Percentiles rank a stretch among this genome's conserved stretches.
Conservation (phyloP, 2,797 vertebrate genomes). For the Calcarius lapponicus region DNA sequence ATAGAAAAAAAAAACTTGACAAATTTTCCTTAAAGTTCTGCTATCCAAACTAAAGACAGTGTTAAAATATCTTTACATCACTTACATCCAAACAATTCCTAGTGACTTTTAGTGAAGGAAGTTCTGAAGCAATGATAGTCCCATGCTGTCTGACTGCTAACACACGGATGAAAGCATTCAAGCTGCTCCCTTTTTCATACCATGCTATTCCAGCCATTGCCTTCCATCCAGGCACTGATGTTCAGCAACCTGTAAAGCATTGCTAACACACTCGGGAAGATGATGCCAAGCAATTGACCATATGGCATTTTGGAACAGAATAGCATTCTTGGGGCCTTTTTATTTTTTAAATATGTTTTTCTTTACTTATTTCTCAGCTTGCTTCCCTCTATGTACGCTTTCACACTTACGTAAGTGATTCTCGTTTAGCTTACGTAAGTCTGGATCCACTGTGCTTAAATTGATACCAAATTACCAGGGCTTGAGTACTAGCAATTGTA, state of each 20-base stretch:
- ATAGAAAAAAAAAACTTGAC: not conserved
- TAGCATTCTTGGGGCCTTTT: not conserved
- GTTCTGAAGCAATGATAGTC: not conserved
- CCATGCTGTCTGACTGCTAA: not conserved
- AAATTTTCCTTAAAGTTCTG: constrained; percentile 40
- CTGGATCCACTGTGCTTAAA: not conserved
- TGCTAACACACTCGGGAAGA: not conserved
- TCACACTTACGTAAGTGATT: not conserved
- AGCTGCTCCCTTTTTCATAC: not conserved
- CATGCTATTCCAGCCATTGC: not conserved
- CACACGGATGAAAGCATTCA: not conserved
- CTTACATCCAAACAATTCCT: not conserved
- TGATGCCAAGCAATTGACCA: constrained; percentile 41
- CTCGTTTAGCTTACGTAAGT: not conserved
- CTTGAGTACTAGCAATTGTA: not conserved
- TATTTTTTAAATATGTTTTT: not conserved
- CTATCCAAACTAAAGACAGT: not conserved
- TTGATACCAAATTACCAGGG: not conserved
- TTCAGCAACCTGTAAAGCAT: not conserved
- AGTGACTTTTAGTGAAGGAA: not conserved
- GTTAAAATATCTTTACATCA: not conserved
- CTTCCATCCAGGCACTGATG: not conserved
- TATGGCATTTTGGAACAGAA: constrained; percentile 35
- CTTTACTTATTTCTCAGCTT: constrained; percentile 8
- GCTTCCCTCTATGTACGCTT: not conserved